Percentiles rank a stretch among this genome's conserved stretches.
Evolutionary conservation across 2,797 vertebrate genomes (phyloP).

Genomic region (Liasis olivaceus): DNA sequence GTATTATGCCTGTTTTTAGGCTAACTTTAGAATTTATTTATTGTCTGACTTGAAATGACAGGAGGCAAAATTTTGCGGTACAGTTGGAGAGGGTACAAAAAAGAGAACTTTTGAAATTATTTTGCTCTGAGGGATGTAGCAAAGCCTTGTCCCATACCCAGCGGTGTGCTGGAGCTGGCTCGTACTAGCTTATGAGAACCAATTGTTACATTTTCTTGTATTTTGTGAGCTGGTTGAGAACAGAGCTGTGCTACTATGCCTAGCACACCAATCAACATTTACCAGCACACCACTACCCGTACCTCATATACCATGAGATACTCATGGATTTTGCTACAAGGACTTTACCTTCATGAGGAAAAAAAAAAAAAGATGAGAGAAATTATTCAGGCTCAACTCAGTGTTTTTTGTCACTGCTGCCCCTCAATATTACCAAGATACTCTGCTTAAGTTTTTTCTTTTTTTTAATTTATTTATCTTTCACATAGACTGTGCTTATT

Average conservation of each 20-base stretch:
- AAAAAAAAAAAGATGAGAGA: not conserved
- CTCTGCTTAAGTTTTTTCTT: fast-evolving
- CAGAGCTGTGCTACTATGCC: not conserved
- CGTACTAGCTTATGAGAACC: not conserved
- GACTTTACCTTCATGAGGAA: not conserved
- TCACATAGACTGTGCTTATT: not conserved
- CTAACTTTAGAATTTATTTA: not conserved
- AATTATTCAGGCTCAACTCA: not conserved
- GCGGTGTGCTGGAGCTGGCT: not conserved
- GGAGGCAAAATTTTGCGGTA: not conserved
- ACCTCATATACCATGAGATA: not conserved
- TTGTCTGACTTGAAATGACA: not conserved
- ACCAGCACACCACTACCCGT: not conserved
- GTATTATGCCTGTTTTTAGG: not conserved
- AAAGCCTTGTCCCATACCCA: not conserved
- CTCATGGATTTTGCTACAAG: not conserved
- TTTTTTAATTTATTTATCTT: not conserved
- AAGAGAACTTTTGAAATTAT: not conserved
- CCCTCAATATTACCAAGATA: not conserved
- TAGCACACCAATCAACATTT: not conserved
- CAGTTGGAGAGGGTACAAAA: not conserved
- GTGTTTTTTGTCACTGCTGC: not conserved
- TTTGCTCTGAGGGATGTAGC: not conserved
- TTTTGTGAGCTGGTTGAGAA: not conserved
- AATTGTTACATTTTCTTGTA: not conserved